These are phyloP conservation scores for Gymnoscelis rufifasciata DNA, from an alignment of 2,888 invertebrate species.

Conservation along the genomic window DNA sequence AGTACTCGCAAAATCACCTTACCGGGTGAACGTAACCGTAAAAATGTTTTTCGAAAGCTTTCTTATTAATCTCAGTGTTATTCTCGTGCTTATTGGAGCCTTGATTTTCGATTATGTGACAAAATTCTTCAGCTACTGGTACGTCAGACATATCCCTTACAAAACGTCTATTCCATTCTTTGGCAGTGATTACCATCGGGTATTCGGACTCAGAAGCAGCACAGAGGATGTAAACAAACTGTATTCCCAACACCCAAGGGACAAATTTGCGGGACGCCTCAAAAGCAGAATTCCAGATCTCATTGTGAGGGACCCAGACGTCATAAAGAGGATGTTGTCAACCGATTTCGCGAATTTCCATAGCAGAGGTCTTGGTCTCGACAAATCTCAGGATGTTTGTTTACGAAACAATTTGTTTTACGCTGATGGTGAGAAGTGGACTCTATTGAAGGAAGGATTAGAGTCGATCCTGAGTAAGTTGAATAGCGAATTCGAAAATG, in stretches of 20 bases:
- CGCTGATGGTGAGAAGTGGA: conserved; percentile 71
- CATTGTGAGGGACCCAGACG: conserved; percentile 65
- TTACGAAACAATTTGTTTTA: conserved; percentile 76
- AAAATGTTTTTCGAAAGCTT: conserved; percentile 74
- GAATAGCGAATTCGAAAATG: conserved; percentile 47
- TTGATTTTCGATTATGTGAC: conserved; percentile 67
- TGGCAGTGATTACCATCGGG: conserved; percentile 64
- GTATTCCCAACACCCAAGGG: conserved; percentile 50
- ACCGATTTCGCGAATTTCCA: conserved; percentile 72
- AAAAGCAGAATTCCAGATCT: conserved; percentile 70
- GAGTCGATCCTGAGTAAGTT: conserved; percentile 59
- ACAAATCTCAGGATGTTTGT: conserved; percentile 76
- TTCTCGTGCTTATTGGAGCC: conserved; percentile 52
- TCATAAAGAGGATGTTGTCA: conserved; percentile 65
- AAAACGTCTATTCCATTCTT: conserved; percentile 59
- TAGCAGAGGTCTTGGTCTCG: conserved; percentile 70
- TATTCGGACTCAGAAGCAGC: conserved; percentile 54
- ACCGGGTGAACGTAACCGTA: conserved; percentile 49
- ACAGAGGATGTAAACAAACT: conserved; percentile 60
- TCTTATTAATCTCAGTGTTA: conserved; percentile 54
- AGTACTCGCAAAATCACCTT: conserved; percentile 51
- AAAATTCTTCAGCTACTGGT: conserved; percentile 74
- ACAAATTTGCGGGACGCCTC: conserved; percentile 61
- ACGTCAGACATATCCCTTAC: conserved; percentile 64
- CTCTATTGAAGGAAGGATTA: conserved; percentile 55